Evolutionary conservation across 2,113 vertebrate species (phyloP), one percentile per base, ranked within the genome.

Genomic region (Aegotheles bennettii): DNA sequence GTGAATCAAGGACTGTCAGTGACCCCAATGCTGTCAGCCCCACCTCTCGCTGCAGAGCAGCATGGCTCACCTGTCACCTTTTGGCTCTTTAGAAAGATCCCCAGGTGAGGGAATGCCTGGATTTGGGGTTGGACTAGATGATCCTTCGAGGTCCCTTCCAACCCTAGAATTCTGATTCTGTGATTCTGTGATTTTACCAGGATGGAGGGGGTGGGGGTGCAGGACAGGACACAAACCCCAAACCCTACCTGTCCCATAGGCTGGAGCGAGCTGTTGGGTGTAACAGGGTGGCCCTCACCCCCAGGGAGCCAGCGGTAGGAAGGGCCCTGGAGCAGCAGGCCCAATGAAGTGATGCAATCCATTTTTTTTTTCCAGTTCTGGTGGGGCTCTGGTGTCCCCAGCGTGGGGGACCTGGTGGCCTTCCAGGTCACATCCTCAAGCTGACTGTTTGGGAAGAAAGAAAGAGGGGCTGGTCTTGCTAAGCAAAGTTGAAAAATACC

Each of bases 351-450:
- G 87, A 91, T 5, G 19, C 63, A 83, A 70, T 45, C 65, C 38
- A n/a, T n/a, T 81, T 65, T 2, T 7, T 28, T 56, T 90, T 91
- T 59, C 42, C 67, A 54, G 33, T 59, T n/a, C 35, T 20, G 38
- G 16, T 3, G 6, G 16, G 16, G 19, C 42, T 71, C 65, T 0
- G 3, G 36, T 17, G 24, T 33, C 36, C 15, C 24, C 36, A 68
- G 25, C 1, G 3, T 6, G 0, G 33, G 31, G 14, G 33, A 28
- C 16, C 9, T 0, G 2, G 13, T 13, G 40, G 19, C 53, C 26
- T 43, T 38, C 57, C 36, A 15, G 33, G 43, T 82, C 38, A 43
- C 1, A 0, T 1, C 0, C 1, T 17, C 0, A 0, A 51, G 60
- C 11, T 43, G 24, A 18, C 28, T 53, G 25, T 6, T 82, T 17